phyloP scores from a whole-genome alignment of 2,113 vertebrate species.

The Sapajus apella region DNA sequence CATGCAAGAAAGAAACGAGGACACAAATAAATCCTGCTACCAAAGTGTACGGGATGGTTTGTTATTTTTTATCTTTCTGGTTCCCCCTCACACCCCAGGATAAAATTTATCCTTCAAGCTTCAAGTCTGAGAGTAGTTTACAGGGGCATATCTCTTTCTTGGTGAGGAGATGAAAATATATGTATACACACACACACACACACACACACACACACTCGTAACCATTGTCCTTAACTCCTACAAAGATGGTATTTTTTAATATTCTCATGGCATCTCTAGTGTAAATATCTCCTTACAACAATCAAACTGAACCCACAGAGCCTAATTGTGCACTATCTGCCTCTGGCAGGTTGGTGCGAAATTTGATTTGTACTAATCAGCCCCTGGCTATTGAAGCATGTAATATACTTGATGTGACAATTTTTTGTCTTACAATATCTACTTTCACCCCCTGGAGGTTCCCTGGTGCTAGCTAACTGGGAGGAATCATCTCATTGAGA shows the following conservation, averaged over 20 bases:
- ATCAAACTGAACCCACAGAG: conserved; percentile 62
- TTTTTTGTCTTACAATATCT: conserved; percentile 35
- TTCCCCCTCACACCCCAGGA: too few relatives aligned
- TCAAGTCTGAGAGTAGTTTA: conserved; percentile 45
- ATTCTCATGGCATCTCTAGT: conserved; percentile 21
- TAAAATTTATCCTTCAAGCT: conserved; percentile 43
- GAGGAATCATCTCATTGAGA: not conserved
- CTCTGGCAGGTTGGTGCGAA: conserved; percentile 66
- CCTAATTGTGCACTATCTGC: conserved; percentile 42
- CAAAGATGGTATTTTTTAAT: not conserved
- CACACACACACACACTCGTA: not conserved
- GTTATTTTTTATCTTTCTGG: not conserved
- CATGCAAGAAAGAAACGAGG: conserved; percentile 43
- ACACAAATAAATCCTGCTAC: conserved; percentile 62
- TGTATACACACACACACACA: not conserved
- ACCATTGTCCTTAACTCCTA: not conserved
- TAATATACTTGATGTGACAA: conserved; percentile 66
- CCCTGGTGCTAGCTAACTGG: conserved; percentile 28
- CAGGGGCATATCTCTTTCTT: conserved; percentile 42
- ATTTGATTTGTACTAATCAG: conserved; percentile 76
- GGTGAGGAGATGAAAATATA: not conserved
- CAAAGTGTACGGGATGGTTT: not conserved
- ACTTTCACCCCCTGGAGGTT: not conserved
- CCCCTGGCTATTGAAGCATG: conserved; percentile 52
- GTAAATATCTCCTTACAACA: conserved; percentile 54